phyloP scores from a whole-genome alignment of 1,140 invertebrate genomes.

The Calliopsis andreniformis region DNA sequence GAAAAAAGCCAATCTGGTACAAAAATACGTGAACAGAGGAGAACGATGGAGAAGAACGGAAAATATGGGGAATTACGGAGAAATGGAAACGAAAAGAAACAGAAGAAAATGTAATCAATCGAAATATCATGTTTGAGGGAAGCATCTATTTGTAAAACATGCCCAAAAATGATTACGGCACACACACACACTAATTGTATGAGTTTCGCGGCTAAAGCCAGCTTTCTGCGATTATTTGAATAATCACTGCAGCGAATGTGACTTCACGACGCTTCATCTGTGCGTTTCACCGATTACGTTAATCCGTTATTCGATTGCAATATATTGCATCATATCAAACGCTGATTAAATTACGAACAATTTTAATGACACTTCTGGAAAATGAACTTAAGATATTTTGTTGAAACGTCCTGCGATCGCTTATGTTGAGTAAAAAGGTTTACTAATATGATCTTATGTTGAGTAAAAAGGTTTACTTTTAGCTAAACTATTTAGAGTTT shows the following conservation, averaged over 20 bases:
- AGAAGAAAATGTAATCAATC: slow-evolving; percentile 4
- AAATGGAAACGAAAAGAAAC: background rate
- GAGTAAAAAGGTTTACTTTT: too few relatives aligned
- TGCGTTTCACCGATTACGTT: slow-evolving; percentile 22
- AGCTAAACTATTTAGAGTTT: too few relatives aligned
- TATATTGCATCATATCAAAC: background rate
- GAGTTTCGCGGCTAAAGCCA: slow-evolving; percentile 24
- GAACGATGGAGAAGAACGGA: slow-evolving; percentile 54
- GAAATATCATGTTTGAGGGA: slow-evolving; percentile 66
- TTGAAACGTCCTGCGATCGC: background rate
- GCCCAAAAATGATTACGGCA: slow-evolving; percentile 80
- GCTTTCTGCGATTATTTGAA: slow-evolving; percentile 3
- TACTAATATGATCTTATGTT: too few relatives aligned
- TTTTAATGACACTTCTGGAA: background rate
- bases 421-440: too few relatives aligned
- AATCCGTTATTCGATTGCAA: slow-evolving; percentile 22
- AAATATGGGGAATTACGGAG: slow-evolving; percentile 68
- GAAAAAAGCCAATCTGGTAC: slow-evolving; percentile 79
- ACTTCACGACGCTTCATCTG: background rate
- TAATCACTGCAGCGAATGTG: slow-evolving; percentile 30
- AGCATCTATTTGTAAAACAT: slow-evolving; percentile 80
- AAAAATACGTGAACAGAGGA: slow-evolving; percentile 22
- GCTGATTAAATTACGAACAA: background rate
- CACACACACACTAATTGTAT: slow-evolving; percentile 65
- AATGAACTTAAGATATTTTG: background rate